Conservation (phyloP, 2,113 vertebrate species). For the Spheniscus mendiculus region DNA sequence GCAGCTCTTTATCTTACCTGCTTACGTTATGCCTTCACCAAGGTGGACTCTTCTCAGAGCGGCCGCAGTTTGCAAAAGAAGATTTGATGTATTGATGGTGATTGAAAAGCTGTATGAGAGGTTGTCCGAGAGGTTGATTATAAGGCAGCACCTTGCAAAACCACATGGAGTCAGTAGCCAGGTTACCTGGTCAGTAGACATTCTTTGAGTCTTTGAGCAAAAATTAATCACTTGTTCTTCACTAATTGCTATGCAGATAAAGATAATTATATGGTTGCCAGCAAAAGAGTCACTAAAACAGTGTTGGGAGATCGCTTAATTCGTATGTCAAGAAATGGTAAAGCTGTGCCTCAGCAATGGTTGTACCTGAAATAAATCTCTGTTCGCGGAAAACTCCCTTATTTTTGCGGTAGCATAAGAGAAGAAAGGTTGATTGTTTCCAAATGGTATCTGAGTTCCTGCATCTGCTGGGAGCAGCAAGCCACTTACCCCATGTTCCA, state of each 20-base stretch:
- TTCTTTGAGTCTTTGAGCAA: neutral
- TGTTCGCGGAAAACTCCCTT: neutral
- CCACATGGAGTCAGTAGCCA: neutral
- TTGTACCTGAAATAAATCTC: neutral
- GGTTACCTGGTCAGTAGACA: neutral
- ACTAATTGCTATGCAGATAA: neutral
- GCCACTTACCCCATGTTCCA: neutral
- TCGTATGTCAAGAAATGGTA: neutral
- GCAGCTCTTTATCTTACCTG: neutral
- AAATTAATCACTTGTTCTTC: neutral
- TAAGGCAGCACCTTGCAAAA: neutral
- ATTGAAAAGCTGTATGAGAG: neutral
- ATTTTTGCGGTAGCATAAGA: neutral
- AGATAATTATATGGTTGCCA: neutral
- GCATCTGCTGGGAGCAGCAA: neutral
- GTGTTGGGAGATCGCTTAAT: neutral
- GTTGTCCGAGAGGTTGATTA: neutral
- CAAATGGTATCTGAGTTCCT: neutral
- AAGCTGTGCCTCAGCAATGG: neutral
- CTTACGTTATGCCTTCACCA: neutral
- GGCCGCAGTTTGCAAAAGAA: neutral
- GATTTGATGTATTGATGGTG: neutral
- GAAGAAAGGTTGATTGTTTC: neutral
- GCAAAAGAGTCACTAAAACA: neutral
- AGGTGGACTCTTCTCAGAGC: neutral